Conservation (phyloP, 2,797 vertebrate genomes). For the Labroides dimidiatus region DNA sequence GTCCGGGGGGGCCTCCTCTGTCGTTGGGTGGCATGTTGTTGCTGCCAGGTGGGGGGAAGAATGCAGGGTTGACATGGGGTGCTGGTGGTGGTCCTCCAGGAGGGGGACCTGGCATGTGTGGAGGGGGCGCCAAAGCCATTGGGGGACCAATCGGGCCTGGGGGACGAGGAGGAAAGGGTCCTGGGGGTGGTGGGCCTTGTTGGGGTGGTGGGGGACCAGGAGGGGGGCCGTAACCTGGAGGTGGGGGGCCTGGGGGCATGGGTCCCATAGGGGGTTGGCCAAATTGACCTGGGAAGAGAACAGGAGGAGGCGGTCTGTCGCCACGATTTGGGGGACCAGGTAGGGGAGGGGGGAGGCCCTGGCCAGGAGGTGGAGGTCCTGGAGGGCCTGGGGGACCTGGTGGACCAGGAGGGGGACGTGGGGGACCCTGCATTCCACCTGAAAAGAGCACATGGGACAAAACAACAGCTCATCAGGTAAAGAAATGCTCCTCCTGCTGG, state of each 20-base stretch:
- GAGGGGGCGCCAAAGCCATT: slow-evolving; percentile 94
- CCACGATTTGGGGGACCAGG: slow-evolving; percentile 95
- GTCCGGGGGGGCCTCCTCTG: slow-evolving; percentile 90
- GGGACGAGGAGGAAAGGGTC: slow-evolving; percentile 95
- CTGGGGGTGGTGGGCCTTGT: slow-evolving; percentile 91
- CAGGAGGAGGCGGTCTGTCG: slow-evolving; percentile 96
- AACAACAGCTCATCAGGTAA: background rate
- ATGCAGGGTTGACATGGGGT: slow-evolving; percentile 98
- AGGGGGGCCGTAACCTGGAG: slow-evolving; percentile 93
- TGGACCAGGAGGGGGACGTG: slow-evolving; percentile 91
- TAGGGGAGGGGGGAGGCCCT: slow-evolving; percentile 93
- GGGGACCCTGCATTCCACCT: slow-evolving; percentile 88
- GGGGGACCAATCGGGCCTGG: slow-evolving; percentile 96
- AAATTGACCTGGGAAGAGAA: slow-evolving; percentile 97
- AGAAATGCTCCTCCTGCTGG: background rate
- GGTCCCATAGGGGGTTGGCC: slow-evolving; percentile 94
- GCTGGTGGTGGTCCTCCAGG: slow-evolving; percentile 97
- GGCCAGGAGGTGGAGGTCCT: slow-evolving; percentile 95
- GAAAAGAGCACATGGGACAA: slow-evolving; percentile 31
- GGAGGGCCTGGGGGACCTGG: slow-evolving; percentile 92
- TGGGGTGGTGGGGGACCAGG: slow-evolving; percentile 94
- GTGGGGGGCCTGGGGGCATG: slow-evolving; percentile 92
- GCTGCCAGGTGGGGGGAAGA: slow-evolving; percentile 97
- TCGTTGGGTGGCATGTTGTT: slow-evolving; percentile 95
- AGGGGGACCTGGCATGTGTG: slow-evolving; percentile 95